Conservation (phyloP, 2,797 vertebrate genomes). For the Molossus alvarezi region DNA sequence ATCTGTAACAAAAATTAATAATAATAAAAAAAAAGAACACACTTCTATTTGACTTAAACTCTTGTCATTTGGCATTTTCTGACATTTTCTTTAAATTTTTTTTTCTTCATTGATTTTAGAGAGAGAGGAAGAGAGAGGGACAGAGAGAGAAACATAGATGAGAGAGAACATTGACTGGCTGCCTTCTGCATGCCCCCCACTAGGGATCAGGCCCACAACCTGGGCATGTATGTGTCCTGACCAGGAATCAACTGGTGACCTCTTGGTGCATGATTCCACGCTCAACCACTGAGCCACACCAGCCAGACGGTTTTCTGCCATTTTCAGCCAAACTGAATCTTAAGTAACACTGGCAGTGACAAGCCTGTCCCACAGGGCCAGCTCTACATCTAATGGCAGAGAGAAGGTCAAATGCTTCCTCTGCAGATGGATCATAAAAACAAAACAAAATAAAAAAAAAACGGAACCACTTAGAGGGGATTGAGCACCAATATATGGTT, state of each 20-base stretch:
- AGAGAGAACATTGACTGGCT: no score
- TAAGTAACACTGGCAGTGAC: neutral
- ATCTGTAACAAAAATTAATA: no score
- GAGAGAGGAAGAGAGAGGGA: no score
- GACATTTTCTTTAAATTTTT: neutral
- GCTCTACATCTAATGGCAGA: neutral
- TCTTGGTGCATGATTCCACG: no score
- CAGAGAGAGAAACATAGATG: no score
- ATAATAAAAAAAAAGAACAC: neutral
- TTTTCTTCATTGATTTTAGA: no score
- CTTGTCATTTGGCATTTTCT: neutral
- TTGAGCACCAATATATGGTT: neutral
- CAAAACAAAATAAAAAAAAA: neutral
- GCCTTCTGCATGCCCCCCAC: no score
- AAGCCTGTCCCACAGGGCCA: neutral
- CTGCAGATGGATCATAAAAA: neutral
- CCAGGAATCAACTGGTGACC: no score
- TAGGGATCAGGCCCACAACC: no score
- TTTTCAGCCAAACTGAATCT: constrained; percentile 1
- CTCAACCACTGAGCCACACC: no score
- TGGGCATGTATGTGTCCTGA: no score
- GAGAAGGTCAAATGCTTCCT: neutral
- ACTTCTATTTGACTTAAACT: neutral
- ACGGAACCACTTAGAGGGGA: neutral
- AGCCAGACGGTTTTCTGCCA: neutral